A percentile compares a stretch with the other conserved stretches of the same genome.
phyloP scores from a whole-genome alignment of 2,888 invertebrate species.

The Petrolisthes manimaculis region DNA sequence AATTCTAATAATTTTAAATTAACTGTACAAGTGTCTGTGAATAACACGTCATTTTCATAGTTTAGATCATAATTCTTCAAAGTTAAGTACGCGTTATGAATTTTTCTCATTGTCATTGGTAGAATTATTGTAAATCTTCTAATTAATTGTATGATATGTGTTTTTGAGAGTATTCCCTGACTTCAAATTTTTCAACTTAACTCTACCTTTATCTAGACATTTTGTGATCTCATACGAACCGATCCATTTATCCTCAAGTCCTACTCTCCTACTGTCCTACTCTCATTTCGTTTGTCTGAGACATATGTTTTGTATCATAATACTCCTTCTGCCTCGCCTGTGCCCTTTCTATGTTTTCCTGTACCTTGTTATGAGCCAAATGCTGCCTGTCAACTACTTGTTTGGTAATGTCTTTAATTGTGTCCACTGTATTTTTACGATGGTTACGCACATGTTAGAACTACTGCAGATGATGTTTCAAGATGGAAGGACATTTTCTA shows the following conservation, averaged over 20 bases:
- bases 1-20: too few relatives aligned
- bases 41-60: too few relatives aligned
- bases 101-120: slow-evolving; percentile 7
- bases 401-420: slow-evolving; percentile 10
- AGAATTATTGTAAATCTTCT: background rate
- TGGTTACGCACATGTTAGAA: too few relatives aligned
- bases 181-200: slow-evolving; percentile 4
- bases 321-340: background rate
- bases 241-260: slow-evolving; percentile 1
- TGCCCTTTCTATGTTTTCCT: slow-evolving; percentile 14
- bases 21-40: too few relatives aligned
- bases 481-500: too few relatives aligned
- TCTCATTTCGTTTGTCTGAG: slow-evolving; percentile 1
- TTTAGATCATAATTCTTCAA: slow-evolving; percentile 7
- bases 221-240: slow-evolving; percentile 4
- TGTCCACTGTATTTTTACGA: too few relatives aligned
- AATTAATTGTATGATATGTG: background rate
- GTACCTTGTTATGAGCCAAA: slow-evolving; percentile 4
- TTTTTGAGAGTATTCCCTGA: slow-evolving; percentile 3
- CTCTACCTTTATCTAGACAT: slow-evolving; percentile 4
- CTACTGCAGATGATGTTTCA: too few relatives aligned
- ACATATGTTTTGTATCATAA: slow-evolving; percentile 21
- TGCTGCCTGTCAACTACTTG: too few relatives aligned
- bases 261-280: background rate
- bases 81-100: background rate